Evolutionary conservation across 2,797 vertebrate genomes (phyloP).

Genomic region (Harpagifer antarcticus): DNA sequence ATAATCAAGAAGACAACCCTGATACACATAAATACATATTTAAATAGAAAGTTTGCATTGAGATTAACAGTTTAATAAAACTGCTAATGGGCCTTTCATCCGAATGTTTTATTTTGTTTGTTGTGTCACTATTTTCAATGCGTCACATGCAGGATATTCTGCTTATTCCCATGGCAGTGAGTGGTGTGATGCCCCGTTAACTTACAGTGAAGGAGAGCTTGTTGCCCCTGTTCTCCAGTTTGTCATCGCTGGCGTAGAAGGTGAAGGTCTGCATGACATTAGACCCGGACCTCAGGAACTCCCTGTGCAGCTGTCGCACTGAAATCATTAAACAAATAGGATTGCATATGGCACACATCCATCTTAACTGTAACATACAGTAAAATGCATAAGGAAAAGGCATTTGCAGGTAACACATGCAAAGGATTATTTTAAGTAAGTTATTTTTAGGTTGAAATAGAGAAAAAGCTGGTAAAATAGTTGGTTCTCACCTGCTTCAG

Average conservation of each 20-base stretch:
- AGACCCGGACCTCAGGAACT: conserved; percentile 93
- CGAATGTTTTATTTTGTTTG: not conserved
- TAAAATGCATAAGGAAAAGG: not conserved
- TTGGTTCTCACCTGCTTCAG: conserved; percentile 90
- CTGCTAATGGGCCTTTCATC: not conserved
- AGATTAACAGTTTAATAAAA: not conserved
- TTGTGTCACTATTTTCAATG: not conserved
- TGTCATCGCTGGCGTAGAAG: conserved; percentile 96
- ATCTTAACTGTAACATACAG: not conserved
- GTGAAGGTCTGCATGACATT: conserved; percentile 95
- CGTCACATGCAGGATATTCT: not conserved
- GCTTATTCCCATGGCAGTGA: not conserved
- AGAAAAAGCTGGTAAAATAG: not conserved
- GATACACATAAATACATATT: too few species aligned
- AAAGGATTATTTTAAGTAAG: not conserved
- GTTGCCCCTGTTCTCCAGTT: conserved; percentile 94
- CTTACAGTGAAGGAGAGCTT: conserved; percentile 82
- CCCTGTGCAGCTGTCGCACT: conserved; percentile 95
- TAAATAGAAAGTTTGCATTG: not conserved
- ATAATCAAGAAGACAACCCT: not conserved
- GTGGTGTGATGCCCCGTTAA: not conserved
- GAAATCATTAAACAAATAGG: conserved; percentile 32
- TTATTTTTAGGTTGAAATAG: not conserved
- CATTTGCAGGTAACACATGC: not conserved
- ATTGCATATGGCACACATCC: not conserved